Evolutionary conservation across 2,888 invertebrate species (phyloP), one percentile per base, ranked within the genome.

Genomic region (Pycnomerus fuliginosus): DNA sequence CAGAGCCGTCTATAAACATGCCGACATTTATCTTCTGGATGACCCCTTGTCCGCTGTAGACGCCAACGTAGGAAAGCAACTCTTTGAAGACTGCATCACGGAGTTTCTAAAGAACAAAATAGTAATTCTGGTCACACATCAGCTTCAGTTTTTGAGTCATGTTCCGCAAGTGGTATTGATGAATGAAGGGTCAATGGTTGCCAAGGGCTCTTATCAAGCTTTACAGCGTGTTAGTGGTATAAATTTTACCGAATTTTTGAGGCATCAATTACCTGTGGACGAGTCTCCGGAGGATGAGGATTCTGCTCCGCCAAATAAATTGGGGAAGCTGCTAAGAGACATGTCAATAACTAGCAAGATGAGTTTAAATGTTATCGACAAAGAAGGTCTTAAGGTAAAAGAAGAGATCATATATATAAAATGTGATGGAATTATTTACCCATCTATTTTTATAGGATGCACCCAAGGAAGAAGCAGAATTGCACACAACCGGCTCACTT

Each of bases 41-140:
- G 90, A 91, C 68, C 90, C 90, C 0, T 70, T 91, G 14, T 87
- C 87, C 23, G 90, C 90, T 0, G 90, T 90, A 0, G 91, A 91
- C 61, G 77, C 86, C 0, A 81, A 83, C 42, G 90, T 90, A 0
- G 86, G 86, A 0, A 77, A 82, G 34, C 82, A 85, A 56, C 70
- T 86, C 3, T 90, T 89, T 65, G 80, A 87, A 24, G 79, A 80
- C 60, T 90, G 89, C 63, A 81, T 89, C 52, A 72, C 71, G 40
- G 79, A 78, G 0, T 75, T 74, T 57, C 67, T 86, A 16, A 66
- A 65, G 17, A 70, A 74, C 8, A 82, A 80, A 62, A 77, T 82
- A 1, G 74, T 80, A 7, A 74, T 85, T 38, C 71, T 85, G 10
- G 80, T 82, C 16, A 86, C 85, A 1, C 85, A 85, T 68, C 86